phyloP scores from a whole-genome alignment of 1,140 invertebrate species.

The Phymastichus coffea region DNA sequence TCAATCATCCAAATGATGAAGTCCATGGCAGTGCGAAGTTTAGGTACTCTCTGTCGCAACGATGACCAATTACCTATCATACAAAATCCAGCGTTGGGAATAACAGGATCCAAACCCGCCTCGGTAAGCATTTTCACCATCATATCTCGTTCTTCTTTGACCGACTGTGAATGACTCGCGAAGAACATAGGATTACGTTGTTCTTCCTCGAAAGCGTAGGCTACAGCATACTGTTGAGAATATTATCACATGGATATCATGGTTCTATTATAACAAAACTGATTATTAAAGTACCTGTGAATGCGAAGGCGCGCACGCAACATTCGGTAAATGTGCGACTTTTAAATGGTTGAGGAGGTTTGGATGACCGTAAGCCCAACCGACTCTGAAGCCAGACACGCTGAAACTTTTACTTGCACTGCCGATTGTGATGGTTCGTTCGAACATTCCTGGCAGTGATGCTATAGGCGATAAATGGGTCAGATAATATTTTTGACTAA shows the following conservation, averaged over 20 bases:
- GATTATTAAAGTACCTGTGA: conserved; percentile 60
- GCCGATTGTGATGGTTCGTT: conserved; percentile 94
- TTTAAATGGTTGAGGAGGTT: conserved; percentile 78
- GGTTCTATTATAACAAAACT: not conserved
- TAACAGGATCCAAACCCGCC: conserved; percentile 85
- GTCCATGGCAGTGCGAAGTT: conserved; percentile 79
- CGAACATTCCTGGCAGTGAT: conserved; percentile 94
- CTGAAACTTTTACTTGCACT: conserved; percentile 98
- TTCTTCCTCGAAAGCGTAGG: conserved; percentile 85
- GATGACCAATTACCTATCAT: conserved; percentile 89
- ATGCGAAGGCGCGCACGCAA: conserved; percentile 88
- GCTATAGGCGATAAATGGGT: conserved; percentile 64
- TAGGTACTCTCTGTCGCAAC: conserved; percentile 64
- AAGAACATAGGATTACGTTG: conserved; percentile 79
- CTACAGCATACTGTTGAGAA: conserved; percentile 78
- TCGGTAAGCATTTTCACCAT: conserved; percentile 76
- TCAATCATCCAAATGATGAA: conserved; percentile 88
- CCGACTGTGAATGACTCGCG: conserved; percentile 70
- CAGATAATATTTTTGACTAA: not conserved
- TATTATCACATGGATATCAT: not conserved
- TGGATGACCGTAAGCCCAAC: conserved; percentile 90
- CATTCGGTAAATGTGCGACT: conserved; percentile 89
- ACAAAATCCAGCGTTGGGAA: conserved; percentile 96
- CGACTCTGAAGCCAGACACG: conserved; percentile 95
- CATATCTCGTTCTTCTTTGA: conserved; percentile 83